Conservation (phyloP, 37 sponge, comb jelly and placozoan genomes). For the Mnemiopsis leidyi region DNA sequence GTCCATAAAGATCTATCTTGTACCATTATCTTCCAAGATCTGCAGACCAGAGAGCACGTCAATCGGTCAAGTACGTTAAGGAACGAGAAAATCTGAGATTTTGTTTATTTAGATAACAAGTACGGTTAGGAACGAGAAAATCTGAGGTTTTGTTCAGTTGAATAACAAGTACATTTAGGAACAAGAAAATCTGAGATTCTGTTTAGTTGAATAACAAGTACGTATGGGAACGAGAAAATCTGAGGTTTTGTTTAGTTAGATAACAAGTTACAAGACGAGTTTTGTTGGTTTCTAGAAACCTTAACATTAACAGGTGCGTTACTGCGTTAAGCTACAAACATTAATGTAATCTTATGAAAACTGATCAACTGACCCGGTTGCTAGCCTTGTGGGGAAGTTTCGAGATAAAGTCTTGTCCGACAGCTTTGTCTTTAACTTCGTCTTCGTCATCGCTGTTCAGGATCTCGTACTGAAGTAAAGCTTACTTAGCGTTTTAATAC, state of each 20-base stretch:
- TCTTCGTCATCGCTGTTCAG: slow-evolving; percentile 46
- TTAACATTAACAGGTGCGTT: too few species aligned
- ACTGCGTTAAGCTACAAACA: too few species aligned
- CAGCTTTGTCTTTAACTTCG: not conserved
- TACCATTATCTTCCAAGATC: slow-evolving; percentile 90
- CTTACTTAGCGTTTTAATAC: not conserved
- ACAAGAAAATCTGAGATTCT: slow-evolving; percentile 33
- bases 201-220: too few species aligned
- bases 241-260: not conserved
- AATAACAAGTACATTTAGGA: slow-evolving; percentile 4
- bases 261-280: too few species aligned
- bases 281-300: too few species aligned
- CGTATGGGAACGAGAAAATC: slow-evolving; percentile 42
- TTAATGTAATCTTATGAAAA: not conserved
- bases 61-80: slow-evolving; percentile 31
- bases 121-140: slow-evolving; percentile 28
- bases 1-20: slow-evolving; percentile 86
- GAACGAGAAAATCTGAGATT: slow-evolving; percentile 45
- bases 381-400: slow-evolving; percentile 60
- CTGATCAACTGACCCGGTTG: slow-evolving; percentile 13
- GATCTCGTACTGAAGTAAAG: slow-evolving; percentile 43
- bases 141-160: not conserved
- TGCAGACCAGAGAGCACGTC: slow-evolving; percentile 80
- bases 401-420: slow-evolving; percentile 49
- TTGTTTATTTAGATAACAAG: too few species aligned